phyloP scores from a whole-genome alignment of 2,797 vertebrate genomes.

The Cercopithecus hamlyni region DNA sequence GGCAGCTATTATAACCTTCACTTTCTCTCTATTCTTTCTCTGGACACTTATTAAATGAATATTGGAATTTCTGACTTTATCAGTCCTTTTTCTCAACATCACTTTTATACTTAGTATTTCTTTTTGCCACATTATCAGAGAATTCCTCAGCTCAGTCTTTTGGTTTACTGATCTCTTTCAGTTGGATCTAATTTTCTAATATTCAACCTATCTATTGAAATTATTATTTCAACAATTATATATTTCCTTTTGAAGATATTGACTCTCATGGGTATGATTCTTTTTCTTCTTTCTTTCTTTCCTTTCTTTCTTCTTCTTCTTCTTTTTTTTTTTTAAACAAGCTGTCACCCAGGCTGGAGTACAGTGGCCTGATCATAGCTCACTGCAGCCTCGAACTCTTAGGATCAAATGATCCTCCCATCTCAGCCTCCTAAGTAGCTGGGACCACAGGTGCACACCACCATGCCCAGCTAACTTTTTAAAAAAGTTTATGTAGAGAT shows the following conservation, averaged over 20 bases:
- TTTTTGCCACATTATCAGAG: neutral
- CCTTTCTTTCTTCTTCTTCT: neutral
- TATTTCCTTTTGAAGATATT: neutral
- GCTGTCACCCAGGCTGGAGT: neutral
- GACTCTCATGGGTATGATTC: neutral
- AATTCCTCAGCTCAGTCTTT: neutral
- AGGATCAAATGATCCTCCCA: neutral
- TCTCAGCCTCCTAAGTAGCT: neutral
- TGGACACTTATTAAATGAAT: neutral
- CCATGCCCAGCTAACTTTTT: neutral
- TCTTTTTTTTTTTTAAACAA: neutral
- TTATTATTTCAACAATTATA: neutral
- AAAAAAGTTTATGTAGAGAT: neutral
- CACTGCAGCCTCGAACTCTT: neutral
- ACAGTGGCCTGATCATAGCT: neutral
- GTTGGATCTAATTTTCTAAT: neutral
- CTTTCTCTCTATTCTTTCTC: neutral
- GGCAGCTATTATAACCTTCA: neutral
- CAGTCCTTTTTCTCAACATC: neutral
- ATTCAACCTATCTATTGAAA: neutral
- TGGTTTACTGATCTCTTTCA: neutral
- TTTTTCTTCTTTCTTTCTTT: neutral
- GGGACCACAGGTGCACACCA: neutral
- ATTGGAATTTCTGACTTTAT: neutral
- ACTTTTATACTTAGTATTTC: neutral